Evolutionary conservation across 2,113 vertebrate species (phyloP).

Genomic region (Conger conger): DNA sequence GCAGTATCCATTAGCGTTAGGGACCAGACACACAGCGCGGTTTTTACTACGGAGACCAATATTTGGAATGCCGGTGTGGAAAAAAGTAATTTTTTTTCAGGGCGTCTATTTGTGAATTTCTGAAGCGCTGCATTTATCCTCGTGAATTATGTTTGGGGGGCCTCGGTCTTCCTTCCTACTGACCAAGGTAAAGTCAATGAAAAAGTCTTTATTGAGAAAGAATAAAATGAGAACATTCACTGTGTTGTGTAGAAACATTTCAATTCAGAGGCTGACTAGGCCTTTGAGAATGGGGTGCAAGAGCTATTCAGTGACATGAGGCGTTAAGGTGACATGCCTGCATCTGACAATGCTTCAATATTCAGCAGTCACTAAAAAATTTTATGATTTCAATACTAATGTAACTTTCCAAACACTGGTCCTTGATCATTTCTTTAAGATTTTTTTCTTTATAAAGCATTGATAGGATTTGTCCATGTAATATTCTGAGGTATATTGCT

Average conservation of each 20-base stretch:
- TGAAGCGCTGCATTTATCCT: background rate
- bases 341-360: background rate
- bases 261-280: background rate
- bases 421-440: background rate
- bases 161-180: background rate
- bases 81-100: background rate
- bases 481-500: background rate
- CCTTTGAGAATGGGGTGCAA: background rate
- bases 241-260: background rate
- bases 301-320: background rate
- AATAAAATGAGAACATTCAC: background rate
- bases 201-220: background rate
- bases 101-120: background rate
- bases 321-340: no score
- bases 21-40: constrained; percentile 20
- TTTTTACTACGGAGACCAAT: background rate
- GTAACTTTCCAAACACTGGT: background rate
- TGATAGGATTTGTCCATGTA: background rate
- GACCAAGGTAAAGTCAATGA: background rate
- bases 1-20: constrained; percentile 23
- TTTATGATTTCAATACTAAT: background rate
- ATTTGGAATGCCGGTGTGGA: background rate
- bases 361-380: background rate
- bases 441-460: background rate
- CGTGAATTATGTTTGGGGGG: background rate